A percentile compares a stretch with the other conserved stretches of the same genome.
Evolutionary conservation across 2,113 vertebrate genomes (phyloP).

Genomic region (Aplodontia rufa): DNA sequence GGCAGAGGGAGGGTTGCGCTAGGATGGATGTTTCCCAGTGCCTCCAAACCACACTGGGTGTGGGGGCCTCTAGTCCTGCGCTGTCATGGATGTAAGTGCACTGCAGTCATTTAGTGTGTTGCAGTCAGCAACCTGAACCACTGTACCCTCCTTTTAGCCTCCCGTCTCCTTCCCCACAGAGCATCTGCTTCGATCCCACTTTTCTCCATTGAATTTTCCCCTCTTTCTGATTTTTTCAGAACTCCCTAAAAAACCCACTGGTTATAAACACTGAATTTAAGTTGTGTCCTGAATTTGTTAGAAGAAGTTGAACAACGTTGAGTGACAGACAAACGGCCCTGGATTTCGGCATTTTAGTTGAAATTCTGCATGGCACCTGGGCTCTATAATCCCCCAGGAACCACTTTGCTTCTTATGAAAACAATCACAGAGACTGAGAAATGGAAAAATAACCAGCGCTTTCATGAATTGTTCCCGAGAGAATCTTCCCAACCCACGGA

Average conservation of each 20-base stretch:
- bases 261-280: not conserved
- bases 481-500: not conserved
- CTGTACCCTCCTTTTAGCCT: not conserved
- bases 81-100: not conserved
- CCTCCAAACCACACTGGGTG: not conserved
- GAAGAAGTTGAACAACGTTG: not conserved
- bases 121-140: not conserved
- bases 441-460: conserved; percentile 32
- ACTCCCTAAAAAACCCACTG: not conserved
- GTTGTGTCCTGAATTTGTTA: not conserved
- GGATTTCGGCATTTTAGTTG: not conserved
- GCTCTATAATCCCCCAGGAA: not conserved
- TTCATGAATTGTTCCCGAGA: not conserved
- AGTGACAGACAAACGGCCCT: not conserved
- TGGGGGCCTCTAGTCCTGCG: not conserved
- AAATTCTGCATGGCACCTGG: not conserved
- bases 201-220: not conserved
- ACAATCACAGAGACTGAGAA: not conserved
- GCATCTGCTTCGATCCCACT: not conserved
- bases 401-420: not conserved
- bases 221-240: not conserved
- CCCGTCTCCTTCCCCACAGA: not conserved
- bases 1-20: not conserved
- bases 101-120: not conserved
- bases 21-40: not conserved